Conservation (phyloP, 2,888 invertebrate species). For the Spatulosminthurus flaviceps region DNA sequence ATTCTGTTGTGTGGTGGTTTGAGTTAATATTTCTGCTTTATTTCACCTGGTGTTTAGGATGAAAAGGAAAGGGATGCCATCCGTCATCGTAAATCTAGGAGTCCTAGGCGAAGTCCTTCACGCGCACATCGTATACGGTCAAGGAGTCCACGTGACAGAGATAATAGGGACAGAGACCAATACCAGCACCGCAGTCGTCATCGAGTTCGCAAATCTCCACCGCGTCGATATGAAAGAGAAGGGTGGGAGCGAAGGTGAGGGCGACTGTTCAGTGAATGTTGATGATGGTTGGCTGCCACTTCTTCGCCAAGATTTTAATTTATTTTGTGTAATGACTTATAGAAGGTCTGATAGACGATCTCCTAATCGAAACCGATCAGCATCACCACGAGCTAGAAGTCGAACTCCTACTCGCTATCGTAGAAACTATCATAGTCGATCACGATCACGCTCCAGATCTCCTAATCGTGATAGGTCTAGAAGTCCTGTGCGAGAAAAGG, state of each 20-base stretch:
- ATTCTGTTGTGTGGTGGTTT: too few species aligned
- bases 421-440: constrained; percentile 57
- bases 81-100: constrained; percentile 47
- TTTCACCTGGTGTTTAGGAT: constrained; percentile 49
- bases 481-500: constrained; percentile 43
- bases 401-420: constrained; percentile 56
- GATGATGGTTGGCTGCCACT: too few species aligned
- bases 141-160: constrained; percentile 68
- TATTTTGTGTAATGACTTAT: neutral
- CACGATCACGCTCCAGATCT: constrained; percentile 59
- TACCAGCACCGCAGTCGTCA: constrained; percentile 53
- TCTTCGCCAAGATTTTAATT: too few species aligned
- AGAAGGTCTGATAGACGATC: constrained; percentile 49
- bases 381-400: constrained; percentile 57
- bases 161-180: constrained; percentile 66
- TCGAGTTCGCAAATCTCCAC: constrained; percentile 53
- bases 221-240: constrained; percentile 58
- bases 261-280: neutral
- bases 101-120: constrained; percentile 55
- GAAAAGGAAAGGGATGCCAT: constrained; percentile 57
- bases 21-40: neutral
- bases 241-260: constrained; percentile 57
- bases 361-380: constrained; percentile 57
- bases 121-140: constrained; percentile 66
- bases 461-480: constrained; percentile 51